Evolutionary conservation across 1,140 invertebrate species (phyloP).

Genomic region (Ceratosolen fusciceps): DNA sequence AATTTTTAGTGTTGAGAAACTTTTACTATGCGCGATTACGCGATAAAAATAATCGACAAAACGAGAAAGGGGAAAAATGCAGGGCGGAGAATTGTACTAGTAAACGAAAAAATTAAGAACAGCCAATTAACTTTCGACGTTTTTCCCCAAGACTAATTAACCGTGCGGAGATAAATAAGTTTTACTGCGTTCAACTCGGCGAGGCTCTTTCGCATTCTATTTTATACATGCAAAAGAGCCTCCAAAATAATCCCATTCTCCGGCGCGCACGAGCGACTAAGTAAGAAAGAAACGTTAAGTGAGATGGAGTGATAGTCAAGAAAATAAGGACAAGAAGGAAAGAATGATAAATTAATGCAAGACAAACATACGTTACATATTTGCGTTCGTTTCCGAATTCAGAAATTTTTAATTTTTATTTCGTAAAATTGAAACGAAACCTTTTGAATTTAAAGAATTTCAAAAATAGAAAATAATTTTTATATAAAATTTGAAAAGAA

Average conservation of each 20-base stretch:
- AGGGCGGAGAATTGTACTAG: slow-evolving; percentile 1
- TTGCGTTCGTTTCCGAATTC: no score
- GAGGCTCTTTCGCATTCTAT: slow-evolving; percentile 12
- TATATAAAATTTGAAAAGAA: no score
- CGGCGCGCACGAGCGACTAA: slow-evolving; percentile 31
- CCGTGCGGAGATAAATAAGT: slow-evolving; percentile 18
- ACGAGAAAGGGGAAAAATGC: slow-evolving; percentile 1
- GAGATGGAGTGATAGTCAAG: background rate
- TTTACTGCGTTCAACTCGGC: slow-evolving; percentile 14
- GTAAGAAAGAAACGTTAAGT: background rate
- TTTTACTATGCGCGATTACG: slow-evolving; percentile 1
- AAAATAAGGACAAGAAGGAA: background rate
- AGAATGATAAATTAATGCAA: background rate
- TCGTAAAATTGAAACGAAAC: no score
- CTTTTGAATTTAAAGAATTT: no score
- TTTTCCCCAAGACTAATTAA: slow-evolving; percentile 29
- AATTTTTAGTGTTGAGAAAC: background rate
- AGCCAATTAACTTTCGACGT: slow-evolving; percentile 28
- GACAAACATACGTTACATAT: background rate
- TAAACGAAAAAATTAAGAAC: slow-evolving; percentile 24
- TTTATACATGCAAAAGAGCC: slow-evolving; percentile 15
- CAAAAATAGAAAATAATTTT: no score
- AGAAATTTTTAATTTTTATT: no score
- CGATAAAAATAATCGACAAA: slow-evolving; percentile 22
- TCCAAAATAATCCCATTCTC: slow-evolving; percentile 10